Evolutionary conservation across 2,888 invertebrate genomes (phyloP).

Genomic region (Coleophora deauratella): DNA sequence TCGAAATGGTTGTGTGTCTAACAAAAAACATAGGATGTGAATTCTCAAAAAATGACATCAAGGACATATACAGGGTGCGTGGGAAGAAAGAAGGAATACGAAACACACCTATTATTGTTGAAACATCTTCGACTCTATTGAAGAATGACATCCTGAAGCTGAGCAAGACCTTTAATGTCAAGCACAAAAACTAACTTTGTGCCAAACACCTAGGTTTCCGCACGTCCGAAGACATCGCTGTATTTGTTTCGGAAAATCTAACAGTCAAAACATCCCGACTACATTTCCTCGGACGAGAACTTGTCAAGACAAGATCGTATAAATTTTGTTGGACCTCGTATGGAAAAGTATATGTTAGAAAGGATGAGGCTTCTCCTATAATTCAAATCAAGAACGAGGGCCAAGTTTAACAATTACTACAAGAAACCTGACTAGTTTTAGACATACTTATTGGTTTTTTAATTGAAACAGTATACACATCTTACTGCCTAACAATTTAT

Average conservation of each 20-base stretch:
- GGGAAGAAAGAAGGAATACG: slow-evolving; percentile 2
- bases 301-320: slow-evolving; percentile 11
- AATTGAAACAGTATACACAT: background rate
- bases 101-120: slow-evolving; percentile 15
- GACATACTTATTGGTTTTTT: background rate
- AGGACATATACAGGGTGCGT: too few relatives aligned
- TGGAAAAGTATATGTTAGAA: slow-evolving; percentile 15
- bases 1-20: too few relatives aligned
- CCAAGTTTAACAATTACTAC: slow-evolving; percentile 2
- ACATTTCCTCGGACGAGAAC: slow-evolving; percentile 16
- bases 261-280: slow-evolving; percentile 16
- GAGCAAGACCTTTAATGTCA: slow-evolving; percentile 14
- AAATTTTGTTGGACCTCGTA: slow-evolving; percentile 18
- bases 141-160: slow-evolving; percentile 13
- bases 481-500: background rate
- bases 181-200: slow-evolving; percentile 12
- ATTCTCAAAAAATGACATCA: too few relatives aligned
- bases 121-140: slow-evolving; percentile 12
- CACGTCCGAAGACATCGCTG: slow-evolving; percentile 11
- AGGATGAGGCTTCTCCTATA: slow-evolving; percentile 12
- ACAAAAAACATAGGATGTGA: too few relatives aligned
- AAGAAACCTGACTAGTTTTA: slow-evolving; percentile 5
- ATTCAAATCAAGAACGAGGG: slow-evolving; percentile 13
- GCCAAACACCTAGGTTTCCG: slow-evolving; percentile 16
- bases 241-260: slow-evolving; percentile 16